Evolutionary conservation across 2,113 vertebrate genomes (phyloP).

Genomic region (Holacanthus passer): DNA sequence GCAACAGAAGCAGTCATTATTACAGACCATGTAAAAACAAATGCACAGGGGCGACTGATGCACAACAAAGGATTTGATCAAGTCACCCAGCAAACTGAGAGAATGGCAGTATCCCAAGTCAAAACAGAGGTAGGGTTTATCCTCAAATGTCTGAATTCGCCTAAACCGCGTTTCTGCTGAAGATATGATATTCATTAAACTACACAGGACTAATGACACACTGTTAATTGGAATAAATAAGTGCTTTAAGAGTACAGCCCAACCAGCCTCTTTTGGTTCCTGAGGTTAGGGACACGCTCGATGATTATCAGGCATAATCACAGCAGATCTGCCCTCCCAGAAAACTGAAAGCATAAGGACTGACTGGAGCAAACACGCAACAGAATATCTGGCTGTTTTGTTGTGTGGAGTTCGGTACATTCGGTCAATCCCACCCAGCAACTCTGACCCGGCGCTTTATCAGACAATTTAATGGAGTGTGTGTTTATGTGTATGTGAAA

Average conservation of each 20-base stretch:
- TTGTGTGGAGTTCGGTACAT: not conserved
- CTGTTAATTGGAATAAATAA: not conserved
- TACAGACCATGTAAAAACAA: not conserved
- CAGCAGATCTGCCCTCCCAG: constrained; percentile 6
- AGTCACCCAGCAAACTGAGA: not conserved
- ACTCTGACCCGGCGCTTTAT: not conserved
- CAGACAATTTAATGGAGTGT: not conserved
- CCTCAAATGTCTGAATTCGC: not conserved
- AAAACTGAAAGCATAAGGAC: constrained; percentile 2
- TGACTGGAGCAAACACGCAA: not conserved
- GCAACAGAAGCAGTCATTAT: not conserved
- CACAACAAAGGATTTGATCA: not conserved
- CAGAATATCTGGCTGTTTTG: constrained; percentile 5
- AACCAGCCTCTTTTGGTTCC: not conserved
- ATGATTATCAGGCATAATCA: constrained; percentile 39
- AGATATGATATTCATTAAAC: not conserved
- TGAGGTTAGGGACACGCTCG: not conserved
- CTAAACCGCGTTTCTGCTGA: not conserved
- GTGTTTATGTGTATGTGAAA: not conserved
- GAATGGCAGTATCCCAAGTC: not conserved
- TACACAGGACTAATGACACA: not conserved
- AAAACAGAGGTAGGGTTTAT: not conserved
- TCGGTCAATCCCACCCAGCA: not conserved
- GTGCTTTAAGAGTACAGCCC: not conserved
- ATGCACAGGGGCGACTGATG: not conserved